phyloP scores from a whole-genome alignment of 2,888 invertebrate genomes.

The Diabrotica balteata region DNA sequence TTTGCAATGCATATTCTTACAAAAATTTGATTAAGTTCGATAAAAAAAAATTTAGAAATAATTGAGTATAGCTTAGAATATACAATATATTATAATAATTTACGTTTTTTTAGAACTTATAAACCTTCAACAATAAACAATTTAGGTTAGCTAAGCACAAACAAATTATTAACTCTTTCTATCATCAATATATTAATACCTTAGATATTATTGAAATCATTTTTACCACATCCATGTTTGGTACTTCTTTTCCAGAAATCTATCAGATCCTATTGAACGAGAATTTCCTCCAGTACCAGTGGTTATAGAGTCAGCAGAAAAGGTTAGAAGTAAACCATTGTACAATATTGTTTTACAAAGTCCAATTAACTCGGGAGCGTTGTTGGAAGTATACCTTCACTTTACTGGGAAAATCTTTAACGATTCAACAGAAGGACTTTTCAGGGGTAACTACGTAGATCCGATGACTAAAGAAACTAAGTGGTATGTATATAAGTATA shows the following conservation, averaged over 20 bases:
- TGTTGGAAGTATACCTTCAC: constrained; percentile 69
- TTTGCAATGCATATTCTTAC: no score
- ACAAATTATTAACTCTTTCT: no score
- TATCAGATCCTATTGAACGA: constrained; percentile 11
- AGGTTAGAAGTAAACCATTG: constrained; percentile 69
- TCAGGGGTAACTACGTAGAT: constrained; percentile 70
- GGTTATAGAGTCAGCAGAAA: constrained; percentile 36
- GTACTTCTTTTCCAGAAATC: constrained; percentile 14
- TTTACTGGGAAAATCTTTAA: constrained; percentile 73
- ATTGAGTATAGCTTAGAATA: no score
- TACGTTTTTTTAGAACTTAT: no score
- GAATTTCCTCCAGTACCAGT: constrained; percentile 18
- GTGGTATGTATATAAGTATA: constrained; percentile 45
- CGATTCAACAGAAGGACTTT: constrained; percentile 72
- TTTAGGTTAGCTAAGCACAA: no score
- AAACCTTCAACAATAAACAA: no score
- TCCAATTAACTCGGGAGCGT: constrained; percentile 64
- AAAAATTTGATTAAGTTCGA: no score
- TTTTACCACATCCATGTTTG: no score
- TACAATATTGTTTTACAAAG: constrained; percentile 69
- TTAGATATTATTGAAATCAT: no score
- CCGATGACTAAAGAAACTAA: constrained; percentile 54
- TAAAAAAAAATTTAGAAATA: no score
- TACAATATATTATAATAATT: no score
- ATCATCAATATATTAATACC: no score